Evolutionary conservation across 2,888 invertebrate species (phyloP).

Genomic region (Digitonthophagus gazella): DNA sequence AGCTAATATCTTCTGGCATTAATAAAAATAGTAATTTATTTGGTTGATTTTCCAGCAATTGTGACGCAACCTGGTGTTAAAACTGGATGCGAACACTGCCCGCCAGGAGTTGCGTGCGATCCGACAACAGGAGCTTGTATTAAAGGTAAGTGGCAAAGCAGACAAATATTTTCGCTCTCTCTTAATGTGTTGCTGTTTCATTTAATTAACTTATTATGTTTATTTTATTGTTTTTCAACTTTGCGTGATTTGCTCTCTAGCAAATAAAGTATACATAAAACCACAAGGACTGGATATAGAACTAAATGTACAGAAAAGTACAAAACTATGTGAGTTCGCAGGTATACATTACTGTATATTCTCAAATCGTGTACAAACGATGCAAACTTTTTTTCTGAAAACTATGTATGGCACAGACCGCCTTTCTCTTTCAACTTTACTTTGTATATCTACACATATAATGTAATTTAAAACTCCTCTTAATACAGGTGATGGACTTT

Average conservation of each 20-base stretch:
- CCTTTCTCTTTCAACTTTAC: conserved; percentile 2
- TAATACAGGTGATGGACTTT: background rate
- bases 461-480: conserved; percentile 1
- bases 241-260: conserved; percentile 10
- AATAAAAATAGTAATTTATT: background rate
- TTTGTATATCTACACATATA: background rate
- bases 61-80: conserved; percentile 33
- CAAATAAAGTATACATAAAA: conserved; percentile 17
- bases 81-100: conserved; percentile 72
- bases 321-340: conserved; percentile 20
- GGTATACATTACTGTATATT: conserved; percentile 23
- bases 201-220: conserved; percentile 26
- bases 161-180: conserved; percentile 5
- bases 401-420: conserved; percentile 25
- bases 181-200: conserved; percentile 49
- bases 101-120: conserved; percentile 75
- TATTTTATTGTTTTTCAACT: conserved; percentile 3
- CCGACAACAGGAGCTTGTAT: conserved; percentile 78
- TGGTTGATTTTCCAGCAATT: conserved; percentile 2
- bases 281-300: conserved; percentile 29
- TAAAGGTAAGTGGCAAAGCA: conserved; percentile 64
- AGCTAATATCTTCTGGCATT: conserved; percentile 1
- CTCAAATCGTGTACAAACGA: conserved; percentile 14
- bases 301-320: conserved; percentile 3
- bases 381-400: conserved; percentile 13